Base-by-base conservation (phyloP, 2,797 vertebrate genomes). In the Sorex maritimensis region DNA sequence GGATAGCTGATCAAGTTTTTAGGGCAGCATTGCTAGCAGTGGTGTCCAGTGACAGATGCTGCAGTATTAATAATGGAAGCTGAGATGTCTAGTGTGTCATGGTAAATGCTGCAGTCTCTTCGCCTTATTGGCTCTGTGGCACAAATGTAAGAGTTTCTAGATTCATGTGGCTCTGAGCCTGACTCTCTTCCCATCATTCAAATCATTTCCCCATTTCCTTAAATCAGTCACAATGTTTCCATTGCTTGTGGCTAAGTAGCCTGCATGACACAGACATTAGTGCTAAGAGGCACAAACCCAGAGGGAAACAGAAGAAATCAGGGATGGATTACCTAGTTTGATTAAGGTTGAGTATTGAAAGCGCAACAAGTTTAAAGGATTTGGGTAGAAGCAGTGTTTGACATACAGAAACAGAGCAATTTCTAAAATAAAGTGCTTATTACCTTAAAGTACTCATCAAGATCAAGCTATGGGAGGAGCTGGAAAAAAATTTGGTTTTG, bases 241-340 rank as follows among this genome's bases (percentile, higher is more conserved):
- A n/a, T 87, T 94, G 58, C 49, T 90, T 61, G 13, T n/a, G 79
- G 38, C 83, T 92, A 92, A 73, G 52, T 81, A 88, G 14, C 68
- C 55, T 74, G 17, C 44, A 11, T 52, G 30, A 67, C 23, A 68
- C 15, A 38, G 7, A 49, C 44, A 28, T 82, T 91, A 94, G 28
- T 87, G 90, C 44, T 44, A 55, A 73, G 49, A 84, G 26, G 21
- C 28, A 46, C 2, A 69, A 30, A 23, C 2, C 2, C 23, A 69
- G 52, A 78, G 71, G 41, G 19, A 89, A 86, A 61, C 34, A 44
- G 52, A 81, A 61, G 46, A 72, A 73, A 65, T 78, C 21, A 58
- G 26, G 14, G 69, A 28, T 92, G 15, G 38, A 9, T 58, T 81
- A 46, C 63, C 34, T 77, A 58, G 41, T 30, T 55, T 92, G 24